These are phyloP conservation scores for Heptranchias perlo DNA, from an alignment of 2,113 vertebrate genomes.

Conservation along the genomic window DNA sequence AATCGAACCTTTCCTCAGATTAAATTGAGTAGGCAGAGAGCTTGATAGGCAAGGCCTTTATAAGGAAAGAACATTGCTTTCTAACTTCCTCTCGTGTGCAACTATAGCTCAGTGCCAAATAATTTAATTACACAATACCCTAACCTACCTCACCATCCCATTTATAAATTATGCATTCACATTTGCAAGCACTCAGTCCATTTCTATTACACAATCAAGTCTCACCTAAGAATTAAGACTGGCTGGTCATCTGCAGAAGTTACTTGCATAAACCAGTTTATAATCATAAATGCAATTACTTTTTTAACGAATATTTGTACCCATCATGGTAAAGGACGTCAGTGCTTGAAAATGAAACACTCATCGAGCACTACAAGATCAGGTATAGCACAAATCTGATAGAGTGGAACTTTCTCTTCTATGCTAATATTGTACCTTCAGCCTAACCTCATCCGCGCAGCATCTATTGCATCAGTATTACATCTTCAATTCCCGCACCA, in stretches of 20 bases:
- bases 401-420: too few relatives aligned
- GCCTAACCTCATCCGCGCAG: too few relatives aligned
- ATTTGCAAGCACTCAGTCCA: background rate
- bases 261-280: background rate
- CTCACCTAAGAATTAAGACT: background rate
- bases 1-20: background rate
- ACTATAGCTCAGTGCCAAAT: background rate
- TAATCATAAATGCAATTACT: too few relatives aligned
- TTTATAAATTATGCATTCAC: background rate
- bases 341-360: background rate
- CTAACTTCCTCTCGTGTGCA: background rate
- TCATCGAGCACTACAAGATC: background rate
- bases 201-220: background rate
- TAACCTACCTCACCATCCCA: background rate
- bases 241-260: background rate
- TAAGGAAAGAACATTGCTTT: background rate
- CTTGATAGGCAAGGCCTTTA: background rate
- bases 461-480: too few relatives aligned
- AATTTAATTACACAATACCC: background rate
- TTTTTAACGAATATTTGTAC: background rate
- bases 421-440: too few relatives aligned
- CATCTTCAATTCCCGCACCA: background rate
- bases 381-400: background rate
- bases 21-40: background rate
- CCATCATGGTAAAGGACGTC: background rate